Evolutionary conservation across 2,113 vertebrate species (phyloP), one percentile per base, ranked within the genome.

Genomic region (Paedocypris sp.): DNA sequence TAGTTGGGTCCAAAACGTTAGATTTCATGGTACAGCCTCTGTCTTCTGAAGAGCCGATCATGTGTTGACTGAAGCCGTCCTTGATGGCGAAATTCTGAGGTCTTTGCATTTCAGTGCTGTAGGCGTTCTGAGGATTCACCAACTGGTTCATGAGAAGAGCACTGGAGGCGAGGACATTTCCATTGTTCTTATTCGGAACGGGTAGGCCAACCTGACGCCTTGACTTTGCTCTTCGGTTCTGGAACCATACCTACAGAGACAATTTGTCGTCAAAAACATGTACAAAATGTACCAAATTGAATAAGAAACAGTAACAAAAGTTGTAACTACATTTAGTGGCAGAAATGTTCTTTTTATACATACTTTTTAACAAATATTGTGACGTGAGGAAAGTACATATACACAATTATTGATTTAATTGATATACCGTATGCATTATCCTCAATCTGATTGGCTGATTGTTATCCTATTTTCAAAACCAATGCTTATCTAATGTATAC

Each of bases 161-260:
- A 7, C 62, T 7, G 20, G 29, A 57, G 13, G 38, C 16, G 7
- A 28, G 31, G 6, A 38, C 1, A 15, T 22, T 41, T 2, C 35
- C 25, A 58, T 13, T 58, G 36, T 35, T n/a, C 48, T 82, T 84
- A 13, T 52, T 38, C 2, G 77, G 46, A 9, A 70, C 39, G 0
- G 79, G 75, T 2, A 79, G 72, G 9, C 80, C 84, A 1, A 86
- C 85, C 46, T 91, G 89, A 2, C 90, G 86, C 35, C 90, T 80
- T 6, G 85, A 89, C 64, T 92, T 94, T 53, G 90, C 91, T 0
- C 91, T 85, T 19, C 91, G 77, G 77, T 93, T 93, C 80, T 94
- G 91, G 74, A 93, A 93, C 91, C 91, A 92, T n/a, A 93, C 91
- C 91, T 93, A 64, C 3, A 35, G 3, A 31, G 18, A 61, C n/a